Percentiles rank a stretch among this genome's conserved stretches.
These are phyloP conservation scores for Selene dorsalis DNA, from an alignment of 2,797 vertebrate genomes.

Conservation along the genomic window DNA sequence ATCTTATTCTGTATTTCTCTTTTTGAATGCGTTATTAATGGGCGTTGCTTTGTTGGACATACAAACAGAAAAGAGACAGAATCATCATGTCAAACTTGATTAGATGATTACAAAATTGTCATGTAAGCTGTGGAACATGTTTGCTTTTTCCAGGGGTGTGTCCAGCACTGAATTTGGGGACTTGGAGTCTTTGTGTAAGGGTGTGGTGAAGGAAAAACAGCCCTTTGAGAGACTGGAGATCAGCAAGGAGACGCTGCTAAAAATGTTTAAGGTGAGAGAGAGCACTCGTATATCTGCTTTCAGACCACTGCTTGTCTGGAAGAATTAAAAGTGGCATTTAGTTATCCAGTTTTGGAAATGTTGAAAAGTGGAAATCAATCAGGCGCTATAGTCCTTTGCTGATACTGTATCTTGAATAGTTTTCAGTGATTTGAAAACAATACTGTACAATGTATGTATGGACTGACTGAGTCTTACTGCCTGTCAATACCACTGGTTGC, in stretches of 20 bases:
- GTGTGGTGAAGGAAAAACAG: conserved; percentile 93
- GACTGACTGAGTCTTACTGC: neutral
- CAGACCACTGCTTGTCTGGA: neutral
- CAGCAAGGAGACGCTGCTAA: conserved; percentile 90
- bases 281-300: neutral
- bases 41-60: neutral
- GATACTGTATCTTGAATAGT: neutral
- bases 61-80: neutral
- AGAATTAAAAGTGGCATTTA: neutral
- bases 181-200: conserved; percentile 88
- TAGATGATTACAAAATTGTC: no score
- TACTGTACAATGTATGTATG: neutral
- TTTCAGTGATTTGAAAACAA: neutral
- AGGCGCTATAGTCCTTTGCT: no score
- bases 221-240: conserved; percentile 94
- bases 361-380: neutral
- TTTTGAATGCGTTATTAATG: neutral
- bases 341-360: neutral
- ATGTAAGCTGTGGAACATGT: no score
- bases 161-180: conserved; percentile 90
- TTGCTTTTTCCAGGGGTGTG: conserved; percentile 82
- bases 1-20: neutral
- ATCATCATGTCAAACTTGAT: no score
- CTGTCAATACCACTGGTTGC: neutral
- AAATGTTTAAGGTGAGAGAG: conserved; percentile 94